A percentile compares a stretch with the other conserved stretches of the same genome.
These are phyloP conservation scores for Rhabditoides inermis DNA, from an alignment of 2,888 invertebrate genomes.

Conservation along the genomic window DNA sequence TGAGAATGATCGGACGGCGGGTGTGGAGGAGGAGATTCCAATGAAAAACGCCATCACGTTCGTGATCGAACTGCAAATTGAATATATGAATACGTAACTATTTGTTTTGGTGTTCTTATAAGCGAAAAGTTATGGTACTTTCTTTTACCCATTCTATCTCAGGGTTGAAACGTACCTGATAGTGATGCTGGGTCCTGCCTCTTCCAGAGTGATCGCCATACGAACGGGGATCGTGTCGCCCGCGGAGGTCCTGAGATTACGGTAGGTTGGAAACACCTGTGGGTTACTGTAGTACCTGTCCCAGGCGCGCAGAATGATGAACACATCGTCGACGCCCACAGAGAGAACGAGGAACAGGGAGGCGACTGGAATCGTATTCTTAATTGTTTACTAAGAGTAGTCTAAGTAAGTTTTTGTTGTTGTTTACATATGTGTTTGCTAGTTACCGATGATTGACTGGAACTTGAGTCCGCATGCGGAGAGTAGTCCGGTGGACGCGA, in stretches of 20 bases:
- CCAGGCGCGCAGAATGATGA: conserved; percentile 24
- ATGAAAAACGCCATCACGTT: conserved; percentile 31
- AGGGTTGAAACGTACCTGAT: conserved; percentile 27
- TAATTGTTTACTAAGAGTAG: too few species aligned
- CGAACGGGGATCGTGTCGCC: conserved; percentile 17
- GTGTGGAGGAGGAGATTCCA: conserved; percentile 36
- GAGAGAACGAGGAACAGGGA: conserved; percentile 46
- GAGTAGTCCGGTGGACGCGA: conserved; percentile 32
- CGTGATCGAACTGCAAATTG: conserved; percentile 27
- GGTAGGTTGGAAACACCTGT: too few species aligned
- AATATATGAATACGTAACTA: not conserved
- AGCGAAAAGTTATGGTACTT: not conserved
- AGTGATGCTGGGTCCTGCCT: conserved; percentile 45
- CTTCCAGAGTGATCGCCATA: conserved; percentile 39
- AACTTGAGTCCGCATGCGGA: conserved; percentile 26
- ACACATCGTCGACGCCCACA: conserved; percentile 47
- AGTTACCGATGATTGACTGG: conserved; percentile 41
- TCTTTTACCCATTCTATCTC: not conserved
- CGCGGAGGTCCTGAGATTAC: too few species aligned
- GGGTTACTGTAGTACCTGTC: too few species aligned
- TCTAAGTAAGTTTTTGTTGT: too few species aligned
- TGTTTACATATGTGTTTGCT: too few species aligned
- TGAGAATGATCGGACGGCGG: conserved; percentile 42
- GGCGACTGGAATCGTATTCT: too few species aligned
- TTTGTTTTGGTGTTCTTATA: not conserved